Evolutionary conservation across 2,113 vertebrate species (phyloP).

Genomic region (Sula dactylatra): DNA sequence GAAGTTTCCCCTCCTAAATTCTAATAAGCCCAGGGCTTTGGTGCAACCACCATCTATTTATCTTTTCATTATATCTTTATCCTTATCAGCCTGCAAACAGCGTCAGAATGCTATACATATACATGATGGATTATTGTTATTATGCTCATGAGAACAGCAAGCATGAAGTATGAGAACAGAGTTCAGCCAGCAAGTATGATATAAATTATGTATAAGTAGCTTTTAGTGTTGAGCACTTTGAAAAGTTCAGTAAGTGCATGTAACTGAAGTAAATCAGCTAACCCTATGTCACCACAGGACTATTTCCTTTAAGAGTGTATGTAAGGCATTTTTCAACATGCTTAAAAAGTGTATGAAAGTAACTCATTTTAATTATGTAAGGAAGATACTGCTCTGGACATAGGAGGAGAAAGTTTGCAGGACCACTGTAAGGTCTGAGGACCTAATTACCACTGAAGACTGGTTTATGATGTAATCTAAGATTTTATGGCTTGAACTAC

Average conservation of each 20-base stretch:
- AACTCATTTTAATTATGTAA: not conserved
- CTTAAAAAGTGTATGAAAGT: not conserved
- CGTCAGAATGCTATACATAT: not conserved
- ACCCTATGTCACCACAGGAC: not conserved
- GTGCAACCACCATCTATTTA: not conserved
- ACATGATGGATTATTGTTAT: constrained; percentile 32
- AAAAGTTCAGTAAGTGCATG: constrained; percentile 11
- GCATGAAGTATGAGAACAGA: constrained; percentile 26
- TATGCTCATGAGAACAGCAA: not conserved
- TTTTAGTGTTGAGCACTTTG: not conserved
- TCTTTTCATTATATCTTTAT: not conserved
- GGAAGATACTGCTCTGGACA: not conserved
- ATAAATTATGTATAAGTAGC: constrained; percentile 50
- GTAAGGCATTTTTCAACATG: not conserved
- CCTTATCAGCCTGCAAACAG: not conserved
- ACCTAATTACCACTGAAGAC: not conserved
- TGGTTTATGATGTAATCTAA: not conserved
- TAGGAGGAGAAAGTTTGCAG: not conserved
- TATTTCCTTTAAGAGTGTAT: not conserved
- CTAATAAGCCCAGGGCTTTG: not conserved
- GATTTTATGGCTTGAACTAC: not conserved
- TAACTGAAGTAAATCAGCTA: not conserved
- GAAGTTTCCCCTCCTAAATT: not conserved
- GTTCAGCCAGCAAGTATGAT: constrained; percentile 14
- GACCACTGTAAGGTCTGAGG: not conserved